These are phyloP conservation scores for Mycalesis mineus DNA, from an alignment of 2,888 invertebrate species.

Conservation along the genomic window DNA sequence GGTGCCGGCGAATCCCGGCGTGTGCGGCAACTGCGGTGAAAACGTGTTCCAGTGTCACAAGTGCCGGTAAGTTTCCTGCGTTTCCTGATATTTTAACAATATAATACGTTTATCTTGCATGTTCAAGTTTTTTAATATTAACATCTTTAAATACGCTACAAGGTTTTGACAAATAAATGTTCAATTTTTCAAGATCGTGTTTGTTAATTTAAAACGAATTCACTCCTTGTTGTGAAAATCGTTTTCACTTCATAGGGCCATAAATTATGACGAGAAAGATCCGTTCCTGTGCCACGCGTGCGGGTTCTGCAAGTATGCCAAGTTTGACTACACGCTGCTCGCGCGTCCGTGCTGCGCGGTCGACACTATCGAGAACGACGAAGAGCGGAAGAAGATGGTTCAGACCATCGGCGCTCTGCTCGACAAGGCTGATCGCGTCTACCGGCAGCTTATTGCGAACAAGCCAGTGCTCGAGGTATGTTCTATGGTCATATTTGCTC, in stretches of 20 bases:
- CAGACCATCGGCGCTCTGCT: conserved; percentile 92
- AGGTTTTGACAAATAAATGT: too few relatives aligned
- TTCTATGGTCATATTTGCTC: background rate
- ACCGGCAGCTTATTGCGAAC: conserved; percentile 92
- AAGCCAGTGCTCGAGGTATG: conserved; percentile 91
- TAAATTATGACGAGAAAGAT: conserved; percentile 99
- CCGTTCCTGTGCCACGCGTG: conserved; percentile 99
- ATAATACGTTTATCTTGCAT: too few relatives aligned
- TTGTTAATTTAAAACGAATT: too few relatives aligned
- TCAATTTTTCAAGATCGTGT: too few relatives aligned
- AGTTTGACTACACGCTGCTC: conserved; percentile 96
- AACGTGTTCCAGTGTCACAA: conserved; percentile 99
- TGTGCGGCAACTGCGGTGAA: conserved; percentile 97
- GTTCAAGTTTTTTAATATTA: too few relatives aligned
- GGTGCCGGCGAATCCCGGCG: conserved; percentile 98
- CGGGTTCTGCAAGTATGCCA: conserved; percentile 99
- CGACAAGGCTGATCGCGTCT: conserved; percentile 96
- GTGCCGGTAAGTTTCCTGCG: conserved; percentile 82
- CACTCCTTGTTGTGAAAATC: too few relatives aligned
- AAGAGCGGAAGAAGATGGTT: conserved; percentile 96
- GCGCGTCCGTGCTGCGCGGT: conserved; percentile 97
- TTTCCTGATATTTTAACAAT: too few relatives aligned
- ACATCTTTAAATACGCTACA: too few relatives aligned
- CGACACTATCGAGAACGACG: conserved; percentile 97
- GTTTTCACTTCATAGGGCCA: conserved; percentile 80